phyloP scores from a whole-genome alignment of 2,888 invertebrate genomes.

The Dorcus hopei region DNA sequence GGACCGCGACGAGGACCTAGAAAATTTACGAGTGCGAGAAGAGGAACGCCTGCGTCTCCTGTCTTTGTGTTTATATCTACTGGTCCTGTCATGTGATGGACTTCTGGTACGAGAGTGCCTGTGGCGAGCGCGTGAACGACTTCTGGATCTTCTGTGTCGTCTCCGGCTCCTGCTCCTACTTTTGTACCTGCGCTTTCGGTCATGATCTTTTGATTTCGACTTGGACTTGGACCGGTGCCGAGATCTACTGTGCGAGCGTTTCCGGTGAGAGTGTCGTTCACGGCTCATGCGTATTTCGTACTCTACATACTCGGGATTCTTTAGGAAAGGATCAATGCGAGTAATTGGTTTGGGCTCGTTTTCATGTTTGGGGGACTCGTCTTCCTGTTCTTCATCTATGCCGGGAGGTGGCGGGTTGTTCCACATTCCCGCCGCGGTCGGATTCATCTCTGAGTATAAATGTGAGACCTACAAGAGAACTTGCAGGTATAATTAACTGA shows the following conservation, averaged over 20 bases:
- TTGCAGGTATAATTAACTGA: conserved; percentile 52
- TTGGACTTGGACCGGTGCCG: conserved; percentile 23
- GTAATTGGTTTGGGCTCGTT: conserved; percentile 30
- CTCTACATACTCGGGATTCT: conserved; percentile 39
- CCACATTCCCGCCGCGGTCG: conserved; percentile 36
- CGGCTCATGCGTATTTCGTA: conserved; percentile 29
- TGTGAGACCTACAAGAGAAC: conserved; percentile 52
- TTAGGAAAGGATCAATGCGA: conserved; percentile 40
- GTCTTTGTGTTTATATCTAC: conserved; percentile 18
- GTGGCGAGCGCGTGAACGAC: conserved; percentile 25
- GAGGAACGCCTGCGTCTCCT: conserved; percentile 22
- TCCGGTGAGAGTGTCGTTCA: conserved; percentile 14
- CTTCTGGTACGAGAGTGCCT: conserved; percentile 18
- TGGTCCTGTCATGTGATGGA: conserved; percentile 20
- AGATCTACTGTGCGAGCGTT: conserved; percentile 29
- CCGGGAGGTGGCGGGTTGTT: conserved; percentile 49
- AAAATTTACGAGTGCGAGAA: conserved; percentile 23
- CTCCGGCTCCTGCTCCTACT: conserved; percentile 28
- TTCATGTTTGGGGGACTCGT: conserved; percentile 11
- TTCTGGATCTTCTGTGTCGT: conserved; percentile 27
- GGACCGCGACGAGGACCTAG: conserved; percentile 24
- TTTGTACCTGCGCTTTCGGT: conserved; percentile 26
- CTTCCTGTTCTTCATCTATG: conserved; percentile 37
- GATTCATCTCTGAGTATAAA: conserved; percentile 37
- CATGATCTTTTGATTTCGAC: conserved; percentile 17